Evolutionary conservation across 2,888 invertebrate genomes (phyloP).

Genomic region (Halocaridina rubra): DNA sequence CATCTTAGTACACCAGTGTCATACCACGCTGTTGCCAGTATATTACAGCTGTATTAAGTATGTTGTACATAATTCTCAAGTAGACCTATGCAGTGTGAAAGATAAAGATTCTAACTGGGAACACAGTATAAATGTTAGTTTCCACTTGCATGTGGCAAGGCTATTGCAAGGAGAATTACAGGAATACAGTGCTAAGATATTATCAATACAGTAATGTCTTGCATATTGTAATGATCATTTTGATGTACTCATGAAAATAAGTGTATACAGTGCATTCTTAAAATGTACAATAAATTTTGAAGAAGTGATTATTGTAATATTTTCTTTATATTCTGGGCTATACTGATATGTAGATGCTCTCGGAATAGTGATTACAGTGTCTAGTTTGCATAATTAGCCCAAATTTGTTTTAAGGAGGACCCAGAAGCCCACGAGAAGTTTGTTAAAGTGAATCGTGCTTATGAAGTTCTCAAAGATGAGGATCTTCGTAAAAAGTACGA

Average conservation of each 20-base stretch:
- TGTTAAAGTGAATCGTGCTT: conserved; percentile 82
- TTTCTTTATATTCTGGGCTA: not conserved
- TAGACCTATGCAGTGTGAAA: too few species aligned
- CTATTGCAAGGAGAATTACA: too few species aligned
- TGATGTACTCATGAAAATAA: not conserved
- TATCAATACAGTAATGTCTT: too few species aligned
- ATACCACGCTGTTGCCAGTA: too few species aligned
- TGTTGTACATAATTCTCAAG: too few species aligned
- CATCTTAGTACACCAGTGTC: too few species aligned
- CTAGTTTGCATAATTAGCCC: too few species aligned
- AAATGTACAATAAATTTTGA: not conserved
- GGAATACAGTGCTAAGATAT: not conserved
- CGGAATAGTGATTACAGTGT: not conserved
- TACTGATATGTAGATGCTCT: not conserved
- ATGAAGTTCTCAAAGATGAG: conserved; percentile 87
- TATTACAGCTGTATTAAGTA: too few species aligned
- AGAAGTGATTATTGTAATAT: not conserved
- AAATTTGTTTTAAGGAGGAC: conserved; percentile 74
- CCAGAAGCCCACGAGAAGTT: conserved; percentile 81
- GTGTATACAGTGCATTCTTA: not conserved
- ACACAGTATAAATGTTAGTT: too few species aligned
- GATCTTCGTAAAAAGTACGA: conserved; percentile 83
- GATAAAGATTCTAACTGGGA: too few species aligned
- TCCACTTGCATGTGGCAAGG: not conserved
- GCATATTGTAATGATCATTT: not conserved